Evolutionary conservation across 1,140 invertebrate species (phyloP).

Genomic region (Leptinotarsa defecta): DNA sequence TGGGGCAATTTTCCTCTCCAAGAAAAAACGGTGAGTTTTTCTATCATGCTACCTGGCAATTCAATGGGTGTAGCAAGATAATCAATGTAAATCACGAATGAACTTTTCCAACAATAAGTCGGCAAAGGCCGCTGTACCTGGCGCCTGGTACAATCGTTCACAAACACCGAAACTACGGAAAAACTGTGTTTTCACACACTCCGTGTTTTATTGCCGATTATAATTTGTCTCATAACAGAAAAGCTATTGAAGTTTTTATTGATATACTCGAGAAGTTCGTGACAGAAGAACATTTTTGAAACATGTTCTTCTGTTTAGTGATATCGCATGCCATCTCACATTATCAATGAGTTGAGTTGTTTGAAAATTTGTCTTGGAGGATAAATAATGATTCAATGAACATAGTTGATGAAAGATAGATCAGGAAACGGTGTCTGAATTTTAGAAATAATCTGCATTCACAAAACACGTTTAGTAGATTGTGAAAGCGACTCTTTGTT

Average conservation of each 20-base stretch:
- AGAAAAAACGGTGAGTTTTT: conserved; percentile 17
- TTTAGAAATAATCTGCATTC: too few species aligned
- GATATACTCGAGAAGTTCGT: conserved; percentile 1
- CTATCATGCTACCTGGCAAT: conserved; percentile 8
- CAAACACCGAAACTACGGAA: conserved; percentile 11
- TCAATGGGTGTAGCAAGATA: conserved; percentile 11
- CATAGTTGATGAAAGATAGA: too few species aligned
- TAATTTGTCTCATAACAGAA: conserved; percentile 16
- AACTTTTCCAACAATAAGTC: not conserved
- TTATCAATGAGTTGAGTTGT: too few species aligned
- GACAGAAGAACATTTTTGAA: not conserved
- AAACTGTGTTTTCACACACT: conserved; percentile 11
- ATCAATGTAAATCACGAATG: conserved; percentile 13
- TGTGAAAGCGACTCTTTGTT: too few species aligned
- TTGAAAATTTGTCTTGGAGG: too few species aligned
- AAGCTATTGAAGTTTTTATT: not conserved
- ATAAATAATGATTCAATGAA: too few species aligned
- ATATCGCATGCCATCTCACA: too few species aligned
- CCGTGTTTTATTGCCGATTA: not conserved
- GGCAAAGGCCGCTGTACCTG: conserved; percentile 1
- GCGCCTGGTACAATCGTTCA: conserved; percentile 35
- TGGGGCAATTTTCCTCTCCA: not conserved
- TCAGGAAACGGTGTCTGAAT: too few species aligned
- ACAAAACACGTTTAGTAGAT: too few species aligned
- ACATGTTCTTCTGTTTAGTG: not conserved